phyloP scores from a whole-genome alignment of 2,797 vertebrate genomes.

The Sebastes vulpes region DNA sequence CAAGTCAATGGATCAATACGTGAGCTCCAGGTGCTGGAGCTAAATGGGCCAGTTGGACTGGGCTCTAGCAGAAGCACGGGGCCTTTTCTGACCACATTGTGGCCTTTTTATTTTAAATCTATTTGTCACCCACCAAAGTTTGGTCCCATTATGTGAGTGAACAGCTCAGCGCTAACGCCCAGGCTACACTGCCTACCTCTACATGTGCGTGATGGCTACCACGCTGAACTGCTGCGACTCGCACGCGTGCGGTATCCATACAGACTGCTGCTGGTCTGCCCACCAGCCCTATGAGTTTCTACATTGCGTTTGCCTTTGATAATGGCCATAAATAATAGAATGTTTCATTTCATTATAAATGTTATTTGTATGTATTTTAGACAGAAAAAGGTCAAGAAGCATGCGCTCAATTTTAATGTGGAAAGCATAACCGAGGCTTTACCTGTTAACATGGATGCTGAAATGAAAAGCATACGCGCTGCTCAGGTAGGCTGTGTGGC shows the following conservation, averaged over 20 bases:
- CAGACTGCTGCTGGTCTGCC: background rate
- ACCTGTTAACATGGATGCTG: background rate
- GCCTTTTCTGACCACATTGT: slow-evolving; percentile 33
- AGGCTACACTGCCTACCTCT: background rate
- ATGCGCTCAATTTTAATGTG: background rate
- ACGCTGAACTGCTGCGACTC: background rate
- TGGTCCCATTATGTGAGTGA: slow-evolving; percentile 38
- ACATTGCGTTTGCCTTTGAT: no score
- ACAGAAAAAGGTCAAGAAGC: no score
- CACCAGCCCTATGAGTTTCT: no score
- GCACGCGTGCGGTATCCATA: fast-evolving
- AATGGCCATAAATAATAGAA: no score
- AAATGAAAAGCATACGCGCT: background rate
- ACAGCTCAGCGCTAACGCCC: background rate
- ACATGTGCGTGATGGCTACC: background rate
- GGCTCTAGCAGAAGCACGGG: slow-evolving; percentile 28
- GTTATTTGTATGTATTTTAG: no score
- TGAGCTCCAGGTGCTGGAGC: slow-evolving; percentile 76
- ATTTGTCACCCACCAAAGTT: slow-evolving; percentile 35
- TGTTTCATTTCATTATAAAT: no score
- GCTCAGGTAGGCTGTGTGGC: background rate
- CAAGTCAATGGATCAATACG: slow-evolving; percentile 83
- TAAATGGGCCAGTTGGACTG: slow-evolving; percentile 65
- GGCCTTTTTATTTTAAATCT: slow-evolving; percentile 38
- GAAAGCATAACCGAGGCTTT: background rate